Percentiles rank a stretch among this genome's conserved stretches.
phyloP scores from a whole-genome alignment of 1,140 invertebrate genomes.

The Drosophila orena region DNA sequence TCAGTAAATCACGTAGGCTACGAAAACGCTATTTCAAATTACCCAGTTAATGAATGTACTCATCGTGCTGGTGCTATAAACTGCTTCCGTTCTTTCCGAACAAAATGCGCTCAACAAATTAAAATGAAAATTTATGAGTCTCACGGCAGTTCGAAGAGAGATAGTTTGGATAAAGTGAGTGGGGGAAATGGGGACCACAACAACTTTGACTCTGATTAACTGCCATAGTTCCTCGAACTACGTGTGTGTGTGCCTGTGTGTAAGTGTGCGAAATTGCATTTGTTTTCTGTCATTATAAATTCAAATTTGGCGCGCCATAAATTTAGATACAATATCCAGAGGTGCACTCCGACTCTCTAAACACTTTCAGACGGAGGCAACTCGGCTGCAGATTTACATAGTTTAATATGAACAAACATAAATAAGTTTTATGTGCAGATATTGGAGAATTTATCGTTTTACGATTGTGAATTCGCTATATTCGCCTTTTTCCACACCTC shows the following conservation, averaged over 20 bases:
- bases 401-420: slow-evolving; percentile 67
- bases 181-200: slow-evolving; percentile 24
- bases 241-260: neutral
- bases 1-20: slow-evolving; percentile 41
- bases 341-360: slow-evolving; percentile 42
- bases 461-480: slow-evolving; percentile 53
- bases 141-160: slow-evolving; percentile 46
- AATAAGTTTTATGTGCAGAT: slow-evolving; percentile 76
- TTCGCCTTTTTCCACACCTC: slow-evolving; percentile 1
- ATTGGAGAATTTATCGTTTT: slow-evolving; percentile 65
- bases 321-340: slow-evolving; percentile 63
- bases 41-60: slow-evolving; percentile 60
- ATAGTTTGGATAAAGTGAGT: slow-evolving; percentile 19
- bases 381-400: slow-evolving; percentile 54
- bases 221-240: slow-evolving; percentile 54
- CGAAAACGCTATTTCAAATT: slow-evolving; percentile 41
- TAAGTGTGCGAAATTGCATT: slow-evolving; percentile 63
- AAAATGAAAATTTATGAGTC: slow-evolving; percentile 74
- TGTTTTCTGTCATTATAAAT: slow-evolving; percentile 81
- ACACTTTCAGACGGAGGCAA: slow-evolving; percentile 26
- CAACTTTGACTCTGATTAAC: slow-evolving; percentile 76
- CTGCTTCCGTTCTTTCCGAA: slow-evolving; percentile 63
- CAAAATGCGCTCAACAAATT: slow-evolving; percentile 73
- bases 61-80: slow-evolving; percentile 48
- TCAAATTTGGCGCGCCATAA: slow-evolving; percentile 77